These are phyloP conservation scores for Plecturocebus donacophilus DNA, from an alignment of 2,113 vertebrate species.

Conservation along the genomic window DNA sequence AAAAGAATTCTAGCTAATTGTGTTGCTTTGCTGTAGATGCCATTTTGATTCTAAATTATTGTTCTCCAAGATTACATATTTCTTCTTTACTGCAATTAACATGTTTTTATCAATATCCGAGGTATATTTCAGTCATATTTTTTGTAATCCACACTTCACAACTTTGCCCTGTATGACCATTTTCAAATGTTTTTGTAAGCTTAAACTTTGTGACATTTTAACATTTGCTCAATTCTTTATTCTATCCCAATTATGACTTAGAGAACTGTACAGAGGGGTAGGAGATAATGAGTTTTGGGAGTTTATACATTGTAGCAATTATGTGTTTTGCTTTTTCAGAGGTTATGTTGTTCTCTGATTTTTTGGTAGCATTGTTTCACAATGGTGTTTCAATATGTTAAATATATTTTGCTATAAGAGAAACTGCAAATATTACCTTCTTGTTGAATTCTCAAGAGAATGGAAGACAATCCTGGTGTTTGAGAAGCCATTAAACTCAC, in stretches of 20 bases:
- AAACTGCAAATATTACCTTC: background rate
- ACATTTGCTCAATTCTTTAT: background rate
- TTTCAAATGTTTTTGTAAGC: background rate
- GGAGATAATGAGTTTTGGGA: background rate
- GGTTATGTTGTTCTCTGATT: background rate
- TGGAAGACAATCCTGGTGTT: background rate
- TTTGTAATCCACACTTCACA: background rate
- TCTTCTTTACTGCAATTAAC: background rate
- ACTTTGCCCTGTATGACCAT: background rate
- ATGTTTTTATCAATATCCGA: background rate
- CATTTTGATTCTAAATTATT: conserved; percentile 16
- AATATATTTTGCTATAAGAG: background rate
- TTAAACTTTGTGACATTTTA: background rate
- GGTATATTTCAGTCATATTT: background rate
- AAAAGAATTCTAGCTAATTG: conserved; percentile 16
- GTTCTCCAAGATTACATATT: background rate
- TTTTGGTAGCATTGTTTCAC: background rate
- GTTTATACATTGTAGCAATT: background rate
- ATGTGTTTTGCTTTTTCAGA: background rate
- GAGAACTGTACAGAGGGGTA: background rate
- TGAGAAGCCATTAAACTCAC: background rate
- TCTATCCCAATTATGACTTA: background rate
- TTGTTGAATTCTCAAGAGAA: conserved; percentile 14
- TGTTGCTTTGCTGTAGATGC: background rate
- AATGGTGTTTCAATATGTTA: background rate